These are phyloP conservation scores for Ophion ellenae DNA, from an alignment of 2,888 invertebrate genomes.

Conservation along the genomic window DNA sequence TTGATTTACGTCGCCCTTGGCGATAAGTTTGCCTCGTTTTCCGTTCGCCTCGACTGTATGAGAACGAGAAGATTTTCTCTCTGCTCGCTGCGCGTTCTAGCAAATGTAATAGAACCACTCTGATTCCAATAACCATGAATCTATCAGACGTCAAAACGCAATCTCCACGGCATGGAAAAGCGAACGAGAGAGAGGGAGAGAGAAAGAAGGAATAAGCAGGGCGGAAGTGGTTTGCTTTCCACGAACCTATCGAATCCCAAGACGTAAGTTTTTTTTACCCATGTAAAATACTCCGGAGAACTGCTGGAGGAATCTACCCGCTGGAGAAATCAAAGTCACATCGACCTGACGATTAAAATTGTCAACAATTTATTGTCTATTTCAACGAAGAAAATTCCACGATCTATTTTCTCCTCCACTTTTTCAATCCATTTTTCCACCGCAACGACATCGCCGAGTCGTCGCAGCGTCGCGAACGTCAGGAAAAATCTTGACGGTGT, in stretches of 20 bases:
- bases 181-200: slow-evolving; percentile 15
- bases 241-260: slow-evolving; percentile 26
- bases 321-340: neutral
- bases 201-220: neutral
- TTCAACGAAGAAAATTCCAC: neutral
- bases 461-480: neutral
- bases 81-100: slow-evolving; percentile 37
- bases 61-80: slow-evolving; percentile 42
- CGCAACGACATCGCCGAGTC: slow-evolving; percentile 21
- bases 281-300: neutral
- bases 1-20: slow-evolving; percentile 77
- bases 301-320: neutral
- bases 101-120: slow-evolving; percentile 78
- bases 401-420: neutral
- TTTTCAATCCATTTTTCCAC: neutral
- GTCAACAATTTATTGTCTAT: neutral
- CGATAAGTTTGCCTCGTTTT: slow-evolving; percentile 63
- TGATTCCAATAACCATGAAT: slow-evolving; percentile 92
- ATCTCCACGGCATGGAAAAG: slow-evolving; percentile 84
- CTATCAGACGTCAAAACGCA: slow-evolving; percentile 91
- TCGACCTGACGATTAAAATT: neutral
- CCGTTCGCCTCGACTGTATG: slow-evolving; percentile 46
- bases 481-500: slow-evolving; percentile 59
- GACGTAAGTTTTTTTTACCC: slow-evolving; percentile 1
- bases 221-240: slow-evolving; percentile 44